Conservation (phyloP, 2,888 invertebrate genomes). For the Melanargia galathea region DNA sequence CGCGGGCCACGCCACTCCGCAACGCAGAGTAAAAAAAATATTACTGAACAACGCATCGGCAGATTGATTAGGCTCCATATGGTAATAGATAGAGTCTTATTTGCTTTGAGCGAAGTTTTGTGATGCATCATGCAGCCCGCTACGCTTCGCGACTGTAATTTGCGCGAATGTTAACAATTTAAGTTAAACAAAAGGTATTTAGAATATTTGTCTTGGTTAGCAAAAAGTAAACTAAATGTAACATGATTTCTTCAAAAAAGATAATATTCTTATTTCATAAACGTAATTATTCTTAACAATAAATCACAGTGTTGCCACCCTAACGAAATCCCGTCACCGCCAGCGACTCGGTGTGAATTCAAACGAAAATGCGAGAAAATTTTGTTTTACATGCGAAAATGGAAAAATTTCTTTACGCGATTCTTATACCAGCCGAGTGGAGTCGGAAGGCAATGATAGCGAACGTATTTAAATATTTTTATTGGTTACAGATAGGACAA, state of each 20-base stretch:
- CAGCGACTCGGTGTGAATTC: conserved; percentile 66
- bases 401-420: conserved; percentile 51
- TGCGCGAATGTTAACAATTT: no score
- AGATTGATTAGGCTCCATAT: no score
- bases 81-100: no score
- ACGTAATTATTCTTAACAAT: conserved; percentile 4
- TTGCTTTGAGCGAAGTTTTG: no score
- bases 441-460: conserved; percentile 50
- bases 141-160: no score
- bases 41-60: no score
- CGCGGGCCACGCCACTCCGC: no score
- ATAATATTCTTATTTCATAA: background rate
- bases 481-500: background rate
- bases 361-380: conserved; percentile 72
- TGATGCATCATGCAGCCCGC: no score
- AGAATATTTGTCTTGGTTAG: background rate
- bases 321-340: conserved; percentile 69
- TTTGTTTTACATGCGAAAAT: conserved; percentile 79
- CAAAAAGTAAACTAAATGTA: background rate
- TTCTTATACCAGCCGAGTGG: conserved; percentile 32
- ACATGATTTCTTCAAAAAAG: background rate
- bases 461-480: background rate
- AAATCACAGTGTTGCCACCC: conserved; percentile 49
- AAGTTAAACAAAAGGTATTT: no score
- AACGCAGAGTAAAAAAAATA: no score